Evolutionary conservation across 30 jellyfish, hydroid and myxozoan species (phyloP).

Genomic region (Hydra vulgaris): DNA sequence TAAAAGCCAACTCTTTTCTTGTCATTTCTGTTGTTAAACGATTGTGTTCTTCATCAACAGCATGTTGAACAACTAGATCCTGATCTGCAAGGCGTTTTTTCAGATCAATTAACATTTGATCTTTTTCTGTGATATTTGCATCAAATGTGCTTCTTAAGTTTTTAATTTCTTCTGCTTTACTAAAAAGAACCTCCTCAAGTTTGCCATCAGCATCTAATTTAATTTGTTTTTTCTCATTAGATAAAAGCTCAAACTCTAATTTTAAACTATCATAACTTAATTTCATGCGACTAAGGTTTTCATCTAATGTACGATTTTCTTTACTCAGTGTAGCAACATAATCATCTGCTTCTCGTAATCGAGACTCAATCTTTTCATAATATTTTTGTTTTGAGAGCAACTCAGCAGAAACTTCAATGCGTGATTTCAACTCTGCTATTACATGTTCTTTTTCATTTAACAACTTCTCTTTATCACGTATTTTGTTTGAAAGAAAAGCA

Average conservation of each 20-base stretch:
- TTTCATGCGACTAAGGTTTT: constrained; percentile 9
- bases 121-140: constrained; percentile 29
- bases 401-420: constrained; percentile 71
- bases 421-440: constrained; percentile 37
- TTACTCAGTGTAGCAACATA: constrained; percentile 2
- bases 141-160: constrained; percentile 43
- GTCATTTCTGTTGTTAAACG: constrained; percentile 8
- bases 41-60: background rate
- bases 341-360: constrained; percentile 38
- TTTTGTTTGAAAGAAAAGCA: background rate
- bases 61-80: background rate
- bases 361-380: constrained; percentile 52
- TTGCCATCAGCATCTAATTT: constrained; percentile 53
- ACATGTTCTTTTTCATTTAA: constrained; percentile 38
- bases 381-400: constrained; percentile 51
- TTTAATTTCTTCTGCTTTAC: constrained; percentile 42
- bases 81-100: constrained; percentile 18
- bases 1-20: background rate
- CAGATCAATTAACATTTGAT: constrained; percentile 5
- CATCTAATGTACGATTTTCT: constrained; percentile 25
- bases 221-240: constrained; percentile 41
- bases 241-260: constrained; percentile 26
- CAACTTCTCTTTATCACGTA: constrained; percentile 20
- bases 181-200: constrained; percentile 34
- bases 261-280: constrained; percentile 25